Percentiles rank a stretch among this genome's conserved stretches.
Evolutionary conservation across 2,797 vertebrate species (phyloP).

Genomic region (Macropus fuliginosus): DNA sequence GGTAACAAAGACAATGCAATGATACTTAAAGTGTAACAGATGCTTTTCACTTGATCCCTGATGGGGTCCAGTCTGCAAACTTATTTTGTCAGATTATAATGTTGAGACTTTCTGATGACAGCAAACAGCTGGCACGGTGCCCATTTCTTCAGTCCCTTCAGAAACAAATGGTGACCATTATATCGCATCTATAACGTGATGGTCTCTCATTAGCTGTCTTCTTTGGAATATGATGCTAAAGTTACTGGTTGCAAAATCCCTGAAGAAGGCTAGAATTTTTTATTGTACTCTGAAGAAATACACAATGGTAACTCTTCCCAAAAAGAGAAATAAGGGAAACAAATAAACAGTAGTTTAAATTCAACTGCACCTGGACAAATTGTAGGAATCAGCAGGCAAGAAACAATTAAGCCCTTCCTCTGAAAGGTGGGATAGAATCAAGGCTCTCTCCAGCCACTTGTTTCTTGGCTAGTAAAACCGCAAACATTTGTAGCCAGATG

Average conservation of each 20-base stretch:
- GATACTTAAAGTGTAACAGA: conserved; percentile 2
- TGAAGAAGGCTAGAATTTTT: conserved; percentile 67
- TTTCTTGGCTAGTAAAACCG: conserved; percentile 65
- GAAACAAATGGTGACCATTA: background rate
- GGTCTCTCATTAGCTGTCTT: conserved; percentile 68
- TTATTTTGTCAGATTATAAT: conserved; percentile 22
- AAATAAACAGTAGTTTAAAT: conserved; percentile 78
- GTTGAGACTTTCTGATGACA: conserved; percentile 42
- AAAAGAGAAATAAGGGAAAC: conserved; percentile 70
- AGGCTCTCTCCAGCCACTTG: conserved; percentile 20
- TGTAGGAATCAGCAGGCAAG: conserved; percentile 65
- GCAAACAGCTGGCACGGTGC: conserved; percentile 36
- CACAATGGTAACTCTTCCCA: conserved; percentile 73
- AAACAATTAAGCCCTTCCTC: conserved; percentile 71
- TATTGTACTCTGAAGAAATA: conserved; percentile 69
- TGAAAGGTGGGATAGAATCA: conserved; percentile 63
- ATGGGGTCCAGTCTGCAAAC: conserved; percentile 58
- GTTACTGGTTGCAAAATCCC: conserved; percentile 73
- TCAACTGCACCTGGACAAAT: conserved; percentile 60
- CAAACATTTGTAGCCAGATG: conserved; percentile 46
- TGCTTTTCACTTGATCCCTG: conserved; percentile 32
- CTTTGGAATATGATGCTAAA: conserved; percentile 71
- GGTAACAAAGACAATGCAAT: conserved; percentile 28
- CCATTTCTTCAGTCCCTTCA: background rate
- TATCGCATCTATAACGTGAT: conserved; percentile 33